phyloP scores from a whole-genome alignment of 2,797 vertebrate species.

The Coccyzus lansbergi region DNA sequence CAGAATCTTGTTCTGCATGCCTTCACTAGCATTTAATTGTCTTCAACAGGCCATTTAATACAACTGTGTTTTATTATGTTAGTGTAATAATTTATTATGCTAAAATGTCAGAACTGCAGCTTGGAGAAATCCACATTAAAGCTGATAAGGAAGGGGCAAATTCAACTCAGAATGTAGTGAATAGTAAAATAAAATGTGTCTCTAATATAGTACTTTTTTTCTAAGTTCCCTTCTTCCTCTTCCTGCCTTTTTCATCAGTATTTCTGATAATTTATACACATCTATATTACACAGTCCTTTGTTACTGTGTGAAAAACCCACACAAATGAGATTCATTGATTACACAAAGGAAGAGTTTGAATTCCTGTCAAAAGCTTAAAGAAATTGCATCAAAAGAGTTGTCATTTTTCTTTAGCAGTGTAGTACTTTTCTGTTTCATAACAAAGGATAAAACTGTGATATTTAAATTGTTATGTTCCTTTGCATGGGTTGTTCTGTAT shows the following conservation, averaged over 20 bases:
- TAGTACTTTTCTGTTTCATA: background rate
- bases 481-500: background rate
- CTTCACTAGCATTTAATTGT: background rate
- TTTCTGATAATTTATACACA: background rate
- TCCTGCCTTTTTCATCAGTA: background rate
- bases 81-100: background rate
- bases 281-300: background rate
- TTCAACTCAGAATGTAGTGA: background rate
- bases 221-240: background rate
- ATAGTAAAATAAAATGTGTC: background rate
- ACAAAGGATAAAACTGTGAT: background rate
- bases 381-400: background rate
- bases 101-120: background rate
- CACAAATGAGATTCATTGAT: background rate
- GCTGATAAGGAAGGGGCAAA: background rate
- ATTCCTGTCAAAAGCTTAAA: background rate
- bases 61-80: background rate
- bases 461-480: background rate
- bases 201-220: background rate
- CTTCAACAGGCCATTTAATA: background rate
- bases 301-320: background rate
- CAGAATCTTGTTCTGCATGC: background rate
- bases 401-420: background rate
- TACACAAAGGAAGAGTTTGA: background rate
- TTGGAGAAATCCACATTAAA: background rate